These are phyloP conservation scores for Cephus runcator DNA, from an alignment of 2,888 invertebrate genomes.

Conservation along the genomic window DNA sequence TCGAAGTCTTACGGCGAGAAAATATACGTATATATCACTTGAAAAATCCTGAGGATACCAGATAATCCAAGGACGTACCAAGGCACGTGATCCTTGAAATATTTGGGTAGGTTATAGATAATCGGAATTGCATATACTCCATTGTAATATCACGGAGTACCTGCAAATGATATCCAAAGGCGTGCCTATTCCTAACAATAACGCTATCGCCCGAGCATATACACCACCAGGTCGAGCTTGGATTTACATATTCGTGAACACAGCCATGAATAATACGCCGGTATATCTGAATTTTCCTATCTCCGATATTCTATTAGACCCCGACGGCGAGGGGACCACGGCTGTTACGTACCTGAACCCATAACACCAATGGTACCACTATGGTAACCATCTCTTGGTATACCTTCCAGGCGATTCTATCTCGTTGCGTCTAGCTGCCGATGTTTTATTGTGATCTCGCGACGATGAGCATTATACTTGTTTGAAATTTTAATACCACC, in stretches of 20 bases:
- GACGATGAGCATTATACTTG: background rate
- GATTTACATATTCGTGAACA: constrained; percentile 31
- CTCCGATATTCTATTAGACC: constrained; percentile 37
- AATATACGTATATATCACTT: background rate
- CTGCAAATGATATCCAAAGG: constrained; percentile 19
- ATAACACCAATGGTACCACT: constrained; percentile 1
- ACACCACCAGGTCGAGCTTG: constrained; percentile 15
- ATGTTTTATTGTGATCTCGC: constrained; percentile 34
- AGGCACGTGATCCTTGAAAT: background rate
- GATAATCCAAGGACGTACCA: background rate
- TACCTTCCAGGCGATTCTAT: constrained; percentile 28
- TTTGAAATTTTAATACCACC: constrained; percentile 1
- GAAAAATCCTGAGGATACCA: background rate
- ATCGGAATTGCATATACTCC: background rate
- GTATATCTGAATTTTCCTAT: constrained; percentile 32
- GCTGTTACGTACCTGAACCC: constrained; percentile 5
- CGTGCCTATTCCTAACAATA: constrained; percentile 18
- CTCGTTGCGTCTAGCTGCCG: constrained; percentile 23
- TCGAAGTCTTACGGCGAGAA: background rate
- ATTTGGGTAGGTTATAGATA: background rate
- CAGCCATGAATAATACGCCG: constrained; percentile 23
- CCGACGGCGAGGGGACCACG: constrained; percentile 18
- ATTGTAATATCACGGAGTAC: background rate
- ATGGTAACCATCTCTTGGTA: constrained; percentile 5
- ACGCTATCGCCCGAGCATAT: constrained; percentile 17